A percentile compares a stretch with the other conserved stretches of the same genome.
phyloP scores from a whole-genome alignment of 1,140 invertebrate species.

The Pteromalus puparum region DNA sequence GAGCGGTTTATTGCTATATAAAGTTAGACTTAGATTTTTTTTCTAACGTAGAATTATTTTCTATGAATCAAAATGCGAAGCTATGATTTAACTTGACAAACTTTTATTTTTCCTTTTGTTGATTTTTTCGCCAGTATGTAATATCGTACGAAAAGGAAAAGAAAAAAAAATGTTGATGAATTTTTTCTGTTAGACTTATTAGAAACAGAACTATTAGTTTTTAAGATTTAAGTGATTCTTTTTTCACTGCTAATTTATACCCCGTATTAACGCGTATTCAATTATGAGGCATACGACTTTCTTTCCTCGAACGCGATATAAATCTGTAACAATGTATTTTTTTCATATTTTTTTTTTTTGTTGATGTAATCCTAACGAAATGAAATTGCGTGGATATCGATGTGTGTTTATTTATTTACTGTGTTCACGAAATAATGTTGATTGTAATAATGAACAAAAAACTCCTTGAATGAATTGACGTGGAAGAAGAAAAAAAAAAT shows the following conservation, averaged over 20 bases:
- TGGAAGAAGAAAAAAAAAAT: not conserved
- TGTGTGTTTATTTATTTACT: slow-evolving; percentile 54
- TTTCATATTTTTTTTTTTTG: not conserved
- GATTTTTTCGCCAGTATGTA: not conserved
- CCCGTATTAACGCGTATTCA: not conserved
- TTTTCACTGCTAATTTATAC: not conserved
- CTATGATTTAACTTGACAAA: slow-evolving; percentile 5
- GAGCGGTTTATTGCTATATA: slow-evolving; percentile 25
- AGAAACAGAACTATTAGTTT: slow-evolving; percentile 38
- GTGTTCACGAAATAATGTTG: slow-evolving; percentile 45
- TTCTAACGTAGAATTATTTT: slow-evolving; percentile 4
- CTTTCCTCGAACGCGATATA: not conserved
- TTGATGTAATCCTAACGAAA: not conserved
- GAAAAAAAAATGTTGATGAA: not conserved
- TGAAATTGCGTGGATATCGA: not conserved
- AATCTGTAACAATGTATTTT: slow-evolving; percentile 11
- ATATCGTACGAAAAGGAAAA: slow-evolving; percentile 10
- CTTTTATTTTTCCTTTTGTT: slow-evolving; percentile 18
- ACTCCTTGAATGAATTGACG: slow-evolving; percentile 27
- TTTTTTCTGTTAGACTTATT: slow-evolving; percentile 25
- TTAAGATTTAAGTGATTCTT: slow-evolving; percentile 9
- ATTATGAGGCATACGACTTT: not conserved
- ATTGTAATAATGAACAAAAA: slow-evolving; percentile 30
- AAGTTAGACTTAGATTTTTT: slow-evolving; percentile 38
- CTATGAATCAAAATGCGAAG: slow-evolving; percentile 13